These are phyloP conservation scores for Papilio aristodemus DNA, from an alignment of 1,140 invertebrate genomes.

Conservation along the genomic window DNA sequence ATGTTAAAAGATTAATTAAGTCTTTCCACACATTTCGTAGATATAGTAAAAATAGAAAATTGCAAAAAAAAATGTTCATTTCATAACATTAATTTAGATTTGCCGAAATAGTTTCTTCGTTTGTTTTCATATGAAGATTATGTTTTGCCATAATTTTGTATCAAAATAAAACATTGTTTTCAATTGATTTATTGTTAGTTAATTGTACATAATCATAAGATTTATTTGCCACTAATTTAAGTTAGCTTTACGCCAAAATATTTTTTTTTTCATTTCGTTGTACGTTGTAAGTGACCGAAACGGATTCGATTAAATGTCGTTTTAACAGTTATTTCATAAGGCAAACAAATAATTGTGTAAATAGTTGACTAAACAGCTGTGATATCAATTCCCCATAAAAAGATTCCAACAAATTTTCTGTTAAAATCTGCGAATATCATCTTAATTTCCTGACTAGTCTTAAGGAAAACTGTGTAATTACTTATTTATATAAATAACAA, in stretches of 20 bases:
- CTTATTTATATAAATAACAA: slow-evolving; percentile 56
- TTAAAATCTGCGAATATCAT: slow-evolving; percentile 52
- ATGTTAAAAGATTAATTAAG: slow-evolving; percentile 11
- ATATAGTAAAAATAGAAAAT: slow-evolving; percentile 1
- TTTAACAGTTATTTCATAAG: slow-evolving; percentile 32
- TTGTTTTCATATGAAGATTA: slow-evolving; percentile 6
- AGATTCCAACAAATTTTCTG: slow-evolving; percentile 42
- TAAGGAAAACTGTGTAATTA: slow-evolving; percentile 65
- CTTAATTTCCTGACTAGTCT: slow-evolving; percentile 72
- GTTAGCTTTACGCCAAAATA: slow-evolving; percentile 77
- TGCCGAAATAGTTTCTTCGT: not conserved
- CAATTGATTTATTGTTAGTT: slow-evolving; percentile 21
- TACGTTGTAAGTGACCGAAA: not conserved
- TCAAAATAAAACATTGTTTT: slow-evolving; percentile 13
- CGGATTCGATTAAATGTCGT: slow-evolving; percentile 3
- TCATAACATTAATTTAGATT: not conserved
- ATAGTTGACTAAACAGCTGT: slow-evolving; percentile 72
- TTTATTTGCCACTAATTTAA: slow-evolving; percentile 69
- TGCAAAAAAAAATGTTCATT: not conserved
- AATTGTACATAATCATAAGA: slow-evolving; percentile 33
- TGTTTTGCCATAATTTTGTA: slow-evolving; percentile 12
- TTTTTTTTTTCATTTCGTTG: slow-evolving; percentile 51
- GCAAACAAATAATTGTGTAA: slow-evolving; percentile 36
- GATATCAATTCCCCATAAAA: slow-evolving; percentile 65
- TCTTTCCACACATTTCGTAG: not conserved